phyloP scores from a whole-genome alignment of 2,888 invertebrate genomes.

The Pyralis farinalis region DNA sequence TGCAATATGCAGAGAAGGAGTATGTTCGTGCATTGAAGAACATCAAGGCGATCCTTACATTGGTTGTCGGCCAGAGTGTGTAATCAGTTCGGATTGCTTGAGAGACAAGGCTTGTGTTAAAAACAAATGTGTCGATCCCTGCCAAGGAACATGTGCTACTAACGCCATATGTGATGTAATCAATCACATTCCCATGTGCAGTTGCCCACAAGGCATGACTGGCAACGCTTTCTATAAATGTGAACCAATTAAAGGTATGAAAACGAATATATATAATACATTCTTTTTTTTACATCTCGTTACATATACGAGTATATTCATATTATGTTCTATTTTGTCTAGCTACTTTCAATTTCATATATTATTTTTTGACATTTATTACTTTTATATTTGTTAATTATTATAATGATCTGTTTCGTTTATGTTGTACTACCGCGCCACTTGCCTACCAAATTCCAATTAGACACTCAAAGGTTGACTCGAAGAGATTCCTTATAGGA shows the following conservation, averaged over 20 bases:
- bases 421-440: no score
- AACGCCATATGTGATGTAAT: slow-evolving; percentile 87
- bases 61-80: slow-evolving; percentile 86
- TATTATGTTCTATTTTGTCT: no score
- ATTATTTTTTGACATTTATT: no score
- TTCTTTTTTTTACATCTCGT: no score
- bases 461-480: no score
- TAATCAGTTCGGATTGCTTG: slow-evolving; percentile 84
- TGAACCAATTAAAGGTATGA: slow-evolving; percentile 68
- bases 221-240: slow-evolving; percentile 86
- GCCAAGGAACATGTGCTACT: slow-evolving; percentile 85
- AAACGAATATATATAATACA: neutral
- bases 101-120: slow-evolving; percentile 83
- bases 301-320: no score
- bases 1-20: slow-evolving; percentile 78
- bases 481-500: no score
- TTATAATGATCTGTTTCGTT: no score
- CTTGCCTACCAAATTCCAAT: no score
- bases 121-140: slow-evolving; percentile 86
- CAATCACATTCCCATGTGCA: slow-evolving; percentile 87
- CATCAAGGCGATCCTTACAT: slow-evolving; percentile 85
- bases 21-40: slow-evolving; percentile 82
- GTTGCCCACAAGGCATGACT: slow-evolving; percentile 84
- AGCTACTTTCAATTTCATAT: no score
- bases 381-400: no score